These are phyloP conservation scores for Nibea albiflora DNA, from an alignment of 2,113 vertebrate genomes.

Conservation along the genomic window DNA sequence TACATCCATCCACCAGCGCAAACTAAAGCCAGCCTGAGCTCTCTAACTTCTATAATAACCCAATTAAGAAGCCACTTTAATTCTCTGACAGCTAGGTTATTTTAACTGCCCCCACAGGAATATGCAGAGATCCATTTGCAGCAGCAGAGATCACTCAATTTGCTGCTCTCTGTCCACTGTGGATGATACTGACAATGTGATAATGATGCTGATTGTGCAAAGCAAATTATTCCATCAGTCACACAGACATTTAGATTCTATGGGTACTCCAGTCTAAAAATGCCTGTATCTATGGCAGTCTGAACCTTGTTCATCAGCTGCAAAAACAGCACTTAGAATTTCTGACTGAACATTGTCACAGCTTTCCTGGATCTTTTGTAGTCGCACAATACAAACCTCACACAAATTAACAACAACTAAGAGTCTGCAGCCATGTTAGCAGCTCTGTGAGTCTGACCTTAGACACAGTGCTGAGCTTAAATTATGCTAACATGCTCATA, in stretches of 20 bases:
- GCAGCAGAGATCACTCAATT: neutral
- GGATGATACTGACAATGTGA: neutral
- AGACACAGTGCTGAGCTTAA: too few relatives aligned
- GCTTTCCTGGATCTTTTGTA: too few relatives aligned
- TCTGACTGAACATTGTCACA: neutral
- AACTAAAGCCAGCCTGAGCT: conserved; percentile 37
- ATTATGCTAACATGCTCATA: too few relatives aligned
- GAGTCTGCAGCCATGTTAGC: too few relatives aligned
- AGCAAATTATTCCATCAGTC: conserved; percentile 13
- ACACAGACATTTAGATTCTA: neutral
- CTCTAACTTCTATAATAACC: conserved; percentile 28
- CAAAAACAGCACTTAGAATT: neutral
- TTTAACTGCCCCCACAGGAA: conserved; percentile 16
- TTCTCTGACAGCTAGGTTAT: conserved; percentile 24
- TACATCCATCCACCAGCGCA: conserved; percentile 36
- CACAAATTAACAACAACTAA: too few relatives aligned
- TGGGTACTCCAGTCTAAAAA: neutral
- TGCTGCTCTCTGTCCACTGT: neutral
- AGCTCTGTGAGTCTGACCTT: too few relatives aligned
- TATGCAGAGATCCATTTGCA: neutral
- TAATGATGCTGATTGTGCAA: conserved; percentile 7
- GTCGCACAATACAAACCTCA: too few relatives aligned
- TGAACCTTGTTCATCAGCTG: neutral
- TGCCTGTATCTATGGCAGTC: neutral
- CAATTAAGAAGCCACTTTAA: conserved; percentile 32